Conservation (phyloP, 2,888 invertebrate genomes). For the Leuctra nigra region DNA sequence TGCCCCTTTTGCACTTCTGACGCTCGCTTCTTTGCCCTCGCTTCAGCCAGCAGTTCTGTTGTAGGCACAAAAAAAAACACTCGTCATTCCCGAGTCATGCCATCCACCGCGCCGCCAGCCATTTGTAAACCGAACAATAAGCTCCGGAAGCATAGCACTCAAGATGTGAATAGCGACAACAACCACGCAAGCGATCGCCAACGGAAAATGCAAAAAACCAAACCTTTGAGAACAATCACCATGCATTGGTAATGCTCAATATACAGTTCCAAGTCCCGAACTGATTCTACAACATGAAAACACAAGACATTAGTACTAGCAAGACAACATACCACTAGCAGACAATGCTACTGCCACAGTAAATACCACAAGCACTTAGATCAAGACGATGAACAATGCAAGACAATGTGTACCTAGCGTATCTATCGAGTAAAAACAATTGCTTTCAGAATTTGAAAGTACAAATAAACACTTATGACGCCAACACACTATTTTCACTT, state of each 20-base stretch:
- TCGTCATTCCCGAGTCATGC: no score
- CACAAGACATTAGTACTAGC: no score
- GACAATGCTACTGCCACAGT: no score
- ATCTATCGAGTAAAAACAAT: no score
- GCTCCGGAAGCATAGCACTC: background rate
- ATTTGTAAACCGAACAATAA: background rate
- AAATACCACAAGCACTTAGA: no score
- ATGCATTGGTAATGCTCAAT: constrained; percentile 29
- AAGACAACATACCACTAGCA: no score
- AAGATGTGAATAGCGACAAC: background rate
- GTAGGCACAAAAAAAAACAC: no score
- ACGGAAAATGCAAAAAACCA: constrained; percentile 25
- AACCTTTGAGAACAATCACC: constrained; percentile 31
- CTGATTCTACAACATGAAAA: constrained; percentile 30
- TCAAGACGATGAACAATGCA: no score
- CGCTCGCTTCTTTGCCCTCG: constrained; percentile 30
- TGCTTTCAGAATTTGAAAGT: no score
- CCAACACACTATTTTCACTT: no score
- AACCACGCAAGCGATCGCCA: background rate
- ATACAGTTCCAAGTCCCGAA: constrained; percentile 25
- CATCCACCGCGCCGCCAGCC: background rate
- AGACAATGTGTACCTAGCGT: no score
- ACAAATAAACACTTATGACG: no score
- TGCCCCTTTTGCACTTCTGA: constrained; percentile 31
- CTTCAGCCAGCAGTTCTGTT: constrained; percentile 33